Base-by-base conservation (phyloP, 2,113 vertebrate species). In the Equus przewalskii region DNA sequence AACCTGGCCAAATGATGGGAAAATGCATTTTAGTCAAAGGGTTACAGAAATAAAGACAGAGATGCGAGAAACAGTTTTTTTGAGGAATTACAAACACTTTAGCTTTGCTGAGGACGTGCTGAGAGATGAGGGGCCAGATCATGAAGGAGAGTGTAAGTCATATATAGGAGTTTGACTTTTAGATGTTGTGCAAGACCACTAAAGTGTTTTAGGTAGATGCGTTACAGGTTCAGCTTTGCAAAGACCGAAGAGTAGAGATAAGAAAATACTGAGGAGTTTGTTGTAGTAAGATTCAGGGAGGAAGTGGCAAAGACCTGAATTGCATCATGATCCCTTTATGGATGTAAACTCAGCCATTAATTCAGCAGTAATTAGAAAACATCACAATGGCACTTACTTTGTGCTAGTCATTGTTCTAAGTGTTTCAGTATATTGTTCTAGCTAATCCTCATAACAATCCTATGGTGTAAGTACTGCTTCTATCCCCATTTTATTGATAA, bases 401-500 rank as follows among this genome's bases (percentile, higher is more conserved):
- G 62, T 85, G 26, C n/a, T 21, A 28, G 64, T 70, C 18, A 44
- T 58, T 81, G 8, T 76, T 95, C 54, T 86, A 89, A 82, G 28
- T 81, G 54, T 6, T 64, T 58, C 85, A 73, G 33, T 89, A 15
- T 24, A 30, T 64, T 93, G 19, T 76, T 87, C 26, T 84, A 14
- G 67, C 1, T 30, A 82, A 21, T 91, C 28, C 36, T 89, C n/a
- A 15, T 18, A 94, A 51, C 15, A 90, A 44, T 75, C 19, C 44
- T 62, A 2, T 82, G n/a, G 41, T 65, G 28, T 82, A 16, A 18
- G 30, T 58, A 64, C 11, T 5, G 69, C 58, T 86, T 90, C n/a
- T 56, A 60, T 80, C 44, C n/a, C 28, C 51, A 82, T 83, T 87
- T 85, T 82, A 70, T 64, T 69, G n/a, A 81, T 93, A 96, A 89